These are phyloP conservation scores for Pyrocephalus nanus DNA, from an alignment of 2,797 vertebrate genomes.

Conservation along the genomic window DNA sequence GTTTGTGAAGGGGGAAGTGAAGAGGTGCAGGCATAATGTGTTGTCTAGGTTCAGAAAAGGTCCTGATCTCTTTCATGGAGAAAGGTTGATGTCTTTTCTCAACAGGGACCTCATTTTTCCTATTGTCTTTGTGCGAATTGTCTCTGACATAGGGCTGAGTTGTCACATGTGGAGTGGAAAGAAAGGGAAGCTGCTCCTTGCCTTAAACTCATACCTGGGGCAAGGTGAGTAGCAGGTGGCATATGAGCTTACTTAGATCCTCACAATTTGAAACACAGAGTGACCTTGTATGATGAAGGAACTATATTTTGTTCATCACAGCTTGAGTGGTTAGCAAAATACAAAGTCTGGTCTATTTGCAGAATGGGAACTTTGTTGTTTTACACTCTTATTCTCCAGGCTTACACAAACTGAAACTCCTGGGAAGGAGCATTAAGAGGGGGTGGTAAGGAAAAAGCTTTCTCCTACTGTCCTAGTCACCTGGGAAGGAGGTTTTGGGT, in stretches of 20 bases:
- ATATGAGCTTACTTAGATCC: neutral
- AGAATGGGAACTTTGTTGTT: neutral
- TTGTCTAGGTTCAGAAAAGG: neutral
- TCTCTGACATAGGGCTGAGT: neutral
- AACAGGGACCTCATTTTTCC: neutral
- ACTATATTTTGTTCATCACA: neutral
- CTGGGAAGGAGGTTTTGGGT: neutral
- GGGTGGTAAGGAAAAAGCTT: neutral
- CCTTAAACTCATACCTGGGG: neutral
- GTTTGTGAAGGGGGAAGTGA: neutral
- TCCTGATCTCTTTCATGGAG: neutral
- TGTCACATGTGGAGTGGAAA: fast-evolving
- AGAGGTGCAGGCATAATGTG: fast-evolving
- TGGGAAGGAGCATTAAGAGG: neutral
- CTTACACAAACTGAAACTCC: neutral
- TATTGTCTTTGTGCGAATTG: neutral
- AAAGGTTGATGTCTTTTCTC: neutral
- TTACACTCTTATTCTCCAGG: neutral
- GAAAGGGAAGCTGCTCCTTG: neutral
- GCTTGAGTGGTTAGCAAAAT: neutral
- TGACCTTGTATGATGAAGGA: neutral
- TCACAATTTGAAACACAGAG: neutral
- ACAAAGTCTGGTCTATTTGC: neutral
- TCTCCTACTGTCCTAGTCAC: neutral
- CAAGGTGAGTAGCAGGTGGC: neutral